Evolutionary conservation across 53 echinoderm and acorn worm genomes (phyloP), one percentile per base, ranked within the genome.

Genomic region (Apostichopus leukothele): DNA sequence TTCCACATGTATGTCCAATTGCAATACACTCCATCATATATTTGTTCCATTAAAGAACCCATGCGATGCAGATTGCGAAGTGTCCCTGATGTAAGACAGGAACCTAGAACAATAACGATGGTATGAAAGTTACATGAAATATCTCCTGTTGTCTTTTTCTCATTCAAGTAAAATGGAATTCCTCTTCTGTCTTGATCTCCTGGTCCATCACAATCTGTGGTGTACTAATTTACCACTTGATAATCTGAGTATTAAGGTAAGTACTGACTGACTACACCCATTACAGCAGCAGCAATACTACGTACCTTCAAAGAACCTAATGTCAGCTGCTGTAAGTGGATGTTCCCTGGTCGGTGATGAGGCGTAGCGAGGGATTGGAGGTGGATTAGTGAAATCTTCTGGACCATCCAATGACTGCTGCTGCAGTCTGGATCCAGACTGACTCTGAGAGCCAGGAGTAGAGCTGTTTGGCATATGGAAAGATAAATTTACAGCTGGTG

Each of bases 281-380:
- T 63, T 63, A 16, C 63, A 63, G 12, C 16, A 7, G 12, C 51
- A 79, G 9, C 22, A 22, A 7, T 27, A 91, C 22, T 88, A 91
- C 75, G 89, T 75, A 78, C 84, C 89, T 55, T 91, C 91, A 89
- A 91, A 91, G 89, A 91, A 91, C 66, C 89, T 89, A 26, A 92
- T 84, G 9, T 92, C 92, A 74, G 88, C 92, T 73, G 92, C 89
- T 11, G 92, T 84, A 6, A 92, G 78, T 21, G 77, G 83, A 25
- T 91, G 88, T 83, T 84, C 71, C 39, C 86, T 86, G 86, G 59
- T 86, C 25, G 61, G 67, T 14, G 86, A 19, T 21, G 83, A 50
- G 12, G 50, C 20, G 71, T 67, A 51, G 39, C 51, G 61, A 26
- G 61, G 19, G 50, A 86, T 50, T 9, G 67, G 86, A 22, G 60